Base-by-base conservation (phyloP, 1,140 invertebrate species). In the Anadara kagoshimensis region DNA sequence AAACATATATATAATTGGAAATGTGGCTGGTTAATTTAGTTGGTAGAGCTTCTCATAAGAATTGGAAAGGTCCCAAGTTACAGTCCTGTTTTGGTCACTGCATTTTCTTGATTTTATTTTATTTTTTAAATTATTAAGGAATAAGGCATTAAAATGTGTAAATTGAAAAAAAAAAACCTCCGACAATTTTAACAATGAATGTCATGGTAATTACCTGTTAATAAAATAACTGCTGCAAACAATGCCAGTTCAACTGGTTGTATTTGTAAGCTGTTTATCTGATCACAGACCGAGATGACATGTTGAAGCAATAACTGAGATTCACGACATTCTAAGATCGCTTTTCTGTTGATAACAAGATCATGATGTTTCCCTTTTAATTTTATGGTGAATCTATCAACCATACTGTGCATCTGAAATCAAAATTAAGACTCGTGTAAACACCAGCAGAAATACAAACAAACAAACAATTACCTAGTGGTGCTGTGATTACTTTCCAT, bases 221-320 rank as follows among this genome's bases (percentile, higher is more conserved):
- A 64, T 44, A 61, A 59, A 18, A 75, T 16, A n/a, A 62, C 24
- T n/a, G 56, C 66, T 58, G 53, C 64, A 29, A 75, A 75, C 47
- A 75, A 58, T 0, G 73, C 61, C 36, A 69, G 22, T 29, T 75
- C 73, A 20, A 59, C 58, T 54, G 47, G 45, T 3, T 57, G 49
- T 16, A 75, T 29, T 45, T 68, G 41, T 36, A 75, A 59, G 5
- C 24, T 51, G 4, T 41, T 51, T 29, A 75, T 14, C 53, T 69
- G 64, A 41, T 75, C 73, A 20, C 20, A 61, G 18, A 64, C 44
- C 10, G 26, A 29, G 3, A 69, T 18, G 29, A 69, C 44, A 14
- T 63, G 59, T 14, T 54, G 36, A 26, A 69, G 57, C 1, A 69
- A 14, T 36, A 36, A 36, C 29, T 36, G 29, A 36, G 29, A 36